These are phyloP conservation scores for Nothocercus julius DNA, from an alignment of 2,113 vertebrate genomes.

Conservation along the genomic window DNA sequence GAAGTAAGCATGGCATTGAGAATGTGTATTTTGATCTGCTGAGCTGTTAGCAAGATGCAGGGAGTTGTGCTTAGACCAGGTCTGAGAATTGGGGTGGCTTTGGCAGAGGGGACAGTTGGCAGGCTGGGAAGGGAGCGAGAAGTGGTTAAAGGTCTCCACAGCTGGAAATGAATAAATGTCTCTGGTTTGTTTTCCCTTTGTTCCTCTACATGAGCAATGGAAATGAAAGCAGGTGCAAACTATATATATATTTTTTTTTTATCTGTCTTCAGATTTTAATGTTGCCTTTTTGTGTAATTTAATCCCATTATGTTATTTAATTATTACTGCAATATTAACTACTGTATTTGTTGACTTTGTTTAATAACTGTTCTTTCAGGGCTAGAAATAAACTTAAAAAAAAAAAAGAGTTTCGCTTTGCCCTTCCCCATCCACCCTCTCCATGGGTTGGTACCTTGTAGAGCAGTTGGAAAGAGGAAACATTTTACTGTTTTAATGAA, in stretches of 20 bases:
- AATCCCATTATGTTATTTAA: conserved; percentile 82
- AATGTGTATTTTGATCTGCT: neutral
- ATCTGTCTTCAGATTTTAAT: conserved; percentile 78
- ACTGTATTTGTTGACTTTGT: conserved; percentile 82
- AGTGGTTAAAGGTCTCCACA: conserved; percentile 1
- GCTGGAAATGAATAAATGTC: conserved; percentile 44
- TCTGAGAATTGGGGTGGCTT: neutral
- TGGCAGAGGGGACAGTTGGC: neutral
- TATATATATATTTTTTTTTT: conserved; percentile 65
- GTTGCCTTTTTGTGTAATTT: conserved; percentile 79
- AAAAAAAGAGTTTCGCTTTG: conserved; percentile 28
- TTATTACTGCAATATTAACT: conserved; percentile 83
- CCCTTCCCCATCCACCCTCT: neutral
- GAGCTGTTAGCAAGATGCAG: neutral
- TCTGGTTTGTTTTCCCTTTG: conserved; percentile 30
- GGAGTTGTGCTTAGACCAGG: neutral
- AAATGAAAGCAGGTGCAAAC: conserved; percentile 75
- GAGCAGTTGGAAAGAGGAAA: neutral
- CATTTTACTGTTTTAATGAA: neutral
- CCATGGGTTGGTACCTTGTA: conserved; percentile 23
- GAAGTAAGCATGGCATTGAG: neutral
- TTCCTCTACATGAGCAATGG: conserved; percentile 40
- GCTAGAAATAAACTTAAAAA: conserved; percentile 82
- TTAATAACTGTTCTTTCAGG: conserved; percentile 83
- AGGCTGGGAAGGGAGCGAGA: neutral